Percentiles rank a stretch among this genome's conserved stretches.
Conservation (phyloP, 2,797 vertebrate species). For the Catharus ustulatus region DNA sequence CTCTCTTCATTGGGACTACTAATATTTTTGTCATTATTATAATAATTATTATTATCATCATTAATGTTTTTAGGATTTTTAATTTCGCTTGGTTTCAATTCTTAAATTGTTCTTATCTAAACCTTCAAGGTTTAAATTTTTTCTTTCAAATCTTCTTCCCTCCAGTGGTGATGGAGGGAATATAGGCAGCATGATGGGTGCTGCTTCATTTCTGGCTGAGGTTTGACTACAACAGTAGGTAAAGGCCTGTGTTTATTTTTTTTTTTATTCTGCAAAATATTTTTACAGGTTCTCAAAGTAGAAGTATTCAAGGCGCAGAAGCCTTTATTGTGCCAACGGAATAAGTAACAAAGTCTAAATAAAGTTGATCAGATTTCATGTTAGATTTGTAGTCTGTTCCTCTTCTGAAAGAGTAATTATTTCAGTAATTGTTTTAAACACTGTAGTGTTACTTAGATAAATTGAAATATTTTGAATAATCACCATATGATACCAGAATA, state of each 20-base stretch:
- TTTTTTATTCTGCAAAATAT: background rate
- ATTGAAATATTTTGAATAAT: constrained; percentile 26
- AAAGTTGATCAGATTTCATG: background rate
- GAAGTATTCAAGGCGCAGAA: background rate
- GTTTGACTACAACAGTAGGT: background rate
- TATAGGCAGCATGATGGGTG: background rate
- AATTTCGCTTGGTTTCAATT: background rate
- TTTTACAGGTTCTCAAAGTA: background rate
- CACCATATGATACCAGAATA: background rate
- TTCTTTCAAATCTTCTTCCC: background rate
- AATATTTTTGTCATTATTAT: background rate
- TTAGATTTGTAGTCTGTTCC: background rate
- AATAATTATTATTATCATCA: background rate
- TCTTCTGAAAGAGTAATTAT: background rate
- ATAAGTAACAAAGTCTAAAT: background rate
- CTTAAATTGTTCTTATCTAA: background rate
- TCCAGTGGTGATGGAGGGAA: fast-evolving
- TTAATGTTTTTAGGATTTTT: background rate
- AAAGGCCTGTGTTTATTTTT: background rate
- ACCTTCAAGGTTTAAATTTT: background rate
- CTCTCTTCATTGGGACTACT: background rate
- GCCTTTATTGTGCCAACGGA: background rate
- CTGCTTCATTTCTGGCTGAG: background rate
- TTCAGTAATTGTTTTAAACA: background rate
- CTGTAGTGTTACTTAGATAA: background rate